Conservation (phyloP, 2,888 invertebrate genomes). For the Aplocera efformata region DNA sequence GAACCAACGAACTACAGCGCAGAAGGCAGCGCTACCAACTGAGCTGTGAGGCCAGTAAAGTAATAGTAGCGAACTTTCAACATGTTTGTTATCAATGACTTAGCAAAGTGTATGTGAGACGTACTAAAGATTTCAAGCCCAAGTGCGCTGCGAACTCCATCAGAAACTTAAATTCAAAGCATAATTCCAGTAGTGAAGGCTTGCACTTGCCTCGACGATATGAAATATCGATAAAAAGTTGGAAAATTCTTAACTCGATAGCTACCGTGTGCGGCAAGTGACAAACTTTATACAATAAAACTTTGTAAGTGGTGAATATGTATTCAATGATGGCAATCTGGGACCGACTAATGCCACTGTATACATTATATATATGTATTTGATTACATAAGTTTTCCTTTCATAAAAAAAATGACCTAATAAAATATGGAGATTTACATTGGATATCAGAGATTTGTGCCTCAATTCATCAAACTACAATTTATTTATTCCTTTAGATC, state of each 20-base stretch:
- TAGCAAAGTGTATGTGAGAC: neutral
- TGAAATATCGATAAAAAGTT: slow-evolving; percentile 39
- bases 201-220: slow-evolving; percentile 29
- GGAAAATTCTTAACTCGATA: slow-evolving; percentile 41
- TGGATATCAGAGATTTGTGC: too few relatives aligned
- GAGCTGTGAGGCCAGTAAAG: too few relatives aligned
- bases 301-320: slow-evolving; percentile 24
- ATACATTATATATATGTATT: too few relatives aligned
- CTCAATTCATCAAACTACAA: too few relatives aligned
- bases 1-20: too few relatives aligned
- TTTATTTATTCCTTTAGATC: too few relatives aligned
- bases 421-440: too few relatives aligned
- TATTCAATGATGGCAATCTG: slow-evolving; percentile 5
- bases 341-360: neutral
- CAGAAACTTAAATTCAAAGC: slow-evolving; percentile 21
- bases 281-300: slow-evolving; percentile 37
- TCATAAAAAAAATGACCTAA: too few relatives aligned
- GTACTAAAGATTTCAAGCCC: neutral
- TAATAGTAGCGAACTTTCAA: too few relatives aligned
- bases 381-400: too few relatives aligned
- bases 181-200: slow-evolving; percentile 17
- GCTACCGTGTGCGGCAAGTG: slow-evolving; percentile 29
- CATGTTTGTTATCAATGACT: neutral
- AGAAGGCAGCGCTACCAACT: too few relatives aligned
- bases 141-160: slow-evolving; percentile 8